A percentile compares a stretch with the other conserved stretches of the same genome.
Conservation (phyloP, 2,113 vertebrate species). For the Toxotes jaculatrix region DNA sequence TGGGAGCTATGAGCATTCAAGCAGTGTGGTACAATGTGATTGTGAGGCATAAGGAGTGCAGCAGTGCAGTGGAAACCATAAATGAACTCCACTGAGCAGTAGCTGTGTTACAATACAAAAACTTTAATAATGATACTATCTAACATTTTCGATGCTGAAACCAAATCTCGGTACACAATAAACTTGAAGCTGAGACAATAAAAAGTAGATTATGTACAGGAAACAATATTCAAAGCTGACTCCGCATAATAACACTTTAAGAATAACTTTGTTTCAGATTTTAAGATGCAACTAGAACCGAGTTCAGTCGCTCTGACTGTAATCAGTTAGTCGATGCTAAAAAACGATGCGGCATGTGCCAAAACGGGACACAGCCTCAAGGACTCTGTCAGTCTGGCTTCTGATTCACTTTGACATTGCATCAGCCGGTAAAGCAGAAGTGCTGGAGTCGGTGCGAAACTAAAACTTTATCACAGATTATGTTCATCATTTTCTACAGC, state of each 20-base stretch:
- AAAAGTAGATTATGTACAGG: slow-evolving; percentile 13
- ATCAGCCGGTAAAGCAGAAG: slow-evolving; percentile 32
- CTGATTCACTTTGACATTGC: slow-evolving; percentile 48
- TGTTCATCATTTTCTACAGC: slow-evolving; percentile 5
- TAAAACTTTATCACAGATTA: background rate
- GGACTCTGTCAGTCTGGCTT: slow-evolving; percentile 41
- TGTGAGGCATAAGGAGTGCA: slow-evolving; percentile 42
- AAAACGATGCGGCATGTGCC: background rate
- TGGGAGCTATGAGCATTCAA: slow-evolving; percentile 28
- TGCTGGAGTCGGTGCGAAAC: background rate
- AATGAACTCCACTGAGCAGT: slow-evolving; percentile 55
- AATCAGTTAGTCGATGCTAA: slow-evolving; percentile 27
- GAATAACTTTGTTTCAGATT: slow-evolving; percentile 17
- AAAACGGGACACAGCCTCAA: slow-evolving; percentile 20
- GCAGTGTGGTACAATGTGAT: slow-evolving; percentile 26
- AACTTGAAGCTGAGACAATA: slow-evolving; percentile 21
- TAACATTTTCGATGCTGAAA: slow-evolving; percentile 27
- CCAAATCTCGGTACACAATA: slow-evolving; percentile 29
- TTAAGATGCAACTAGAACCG: background rate
- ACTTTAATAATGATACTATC: slow-evolving; percentile 44
- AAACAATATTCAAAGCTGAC: slow-evolving; percentile 15
- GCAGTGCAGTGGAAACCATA: slow-evolving; percentile 36
- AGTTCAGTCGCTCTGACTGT: background rate
- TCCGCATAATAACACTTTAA: background rate
- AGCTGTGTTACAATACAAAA: slow-evolving; percentile 40